These are phyloP conservation scores for Galeruca laticollis DNA, from an alignment of 2,888 invertebrate genomes.

Conservation along the genomic window DNA sequence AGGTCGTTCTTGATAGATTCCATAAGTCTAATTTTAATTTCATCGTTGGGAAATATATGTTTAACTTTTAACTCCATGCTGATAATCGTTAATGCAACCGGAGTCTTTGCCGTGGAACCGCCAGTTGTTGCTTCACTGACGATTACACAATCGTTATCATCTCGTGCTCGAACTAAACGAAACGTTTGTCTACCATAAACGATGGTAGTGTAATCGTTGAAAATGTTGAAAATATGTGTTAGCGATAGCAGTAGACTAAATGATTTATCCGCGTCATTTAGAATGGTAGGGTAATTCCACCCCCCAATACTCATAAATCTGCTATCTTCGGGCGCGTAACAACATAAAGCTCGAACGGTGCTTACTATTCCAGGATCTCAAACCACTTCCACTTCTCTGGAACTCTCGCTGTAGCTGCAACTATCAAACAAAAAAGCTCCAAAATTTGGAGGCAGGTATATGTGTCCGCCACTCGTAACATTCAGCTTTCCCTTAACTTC, in stretches of 20 bases:
- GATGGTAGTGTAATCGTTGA: slow-evolving; percentile 38
- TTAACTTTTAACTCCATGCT: slow-evolving; percentile 39
- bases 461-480: background rate
- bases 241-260: slow-evolving; percentile 39
- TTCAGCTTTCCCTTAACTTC: slow-evolving; percentile 5
- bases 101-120: background rate
- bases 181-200: slow-evolving; percentile 39
- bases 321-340: slow-evolving; percentile 29
- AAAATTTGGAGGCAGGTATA: slow-evolving; percentile 32
- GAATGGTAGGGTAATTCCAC: slow-evolving; percentile 35
- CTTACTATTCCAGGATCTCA: too few relatives aligned
- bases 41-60: too few relatives aligned
- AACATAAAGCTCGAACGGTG: slow-evolving; percentile 33
- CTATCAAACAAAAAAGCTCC: slow-evolving; percentile 39
- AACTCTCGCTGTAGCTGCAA: slow-evolving; percentile 39
- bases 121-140: slow-evolving; percentile 5
- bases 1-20: slow-evolving; percentile 33
- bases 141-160: slow-evolving; percentile 37
- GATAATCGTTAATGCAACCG: slow-evolving; percentile 25
- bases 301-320: slow-evolving; percentile 34
- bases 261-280: slow-evolving; percentile 17
- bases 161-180: slow-evolving; percentile 38
- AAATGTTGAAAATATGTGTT: too few relatives aligned
- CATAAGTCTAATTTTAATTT: slow-evolving; percentile 34
- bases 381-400: slow-evolving; percentile 31